Evolutionary conservation across 2,888 invertebrate species (phyloP).

Genomic region (Ophion obscuratus): DNA sequence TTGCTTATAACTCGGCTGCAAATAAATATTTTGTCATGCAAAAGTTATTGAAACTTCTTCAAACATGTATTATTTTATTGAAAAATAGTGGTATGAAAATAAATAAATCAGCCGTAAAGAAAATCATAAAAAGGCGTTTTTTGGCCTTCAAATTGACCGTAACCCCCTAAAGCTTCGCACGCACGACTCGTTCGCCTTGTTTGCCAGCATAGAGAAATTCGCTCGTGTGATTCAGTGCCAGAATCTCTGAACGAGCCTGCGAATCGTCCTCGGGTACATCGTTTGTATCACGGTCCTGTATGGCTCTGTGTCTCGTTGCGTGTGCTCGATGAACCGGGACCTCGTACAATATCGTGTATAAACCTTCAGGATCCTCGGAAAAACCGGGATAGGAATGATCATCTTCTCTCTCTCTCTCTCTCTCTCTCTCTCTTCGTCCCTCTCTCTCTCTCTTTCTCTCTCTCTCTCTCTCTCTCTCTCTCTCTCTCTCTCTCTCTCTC

Average conservation of each 20-base stretch:
- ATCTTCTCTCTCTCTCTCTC: neutral
- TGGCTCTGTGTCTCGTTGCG: constrained; percentile 50
- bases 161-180: constrained; percentile 38
- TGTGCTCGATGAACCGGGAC: constrained; percentile 62
- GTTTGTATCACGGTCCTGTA: neutral
- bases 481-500: neutral
- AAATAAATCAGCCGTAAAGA: too few relatives aligned
- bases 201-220: constrained; percentile 44
- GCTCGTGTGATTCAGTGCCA: constrained; percentile 55
- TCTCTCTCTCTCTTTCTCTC: neutral
- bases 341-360: constrained; percentile 58
- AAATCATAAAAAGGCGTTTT: too few relatives aligned
- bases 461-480: neutral
- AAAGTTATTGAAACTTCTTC: too few relatives aligned
- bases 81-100: too few relatives aligned
- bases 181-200: constrained; percentile 55
- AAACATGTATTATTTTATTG: too few relatives aligned
- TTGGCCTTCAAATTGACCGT: too few relatives aligned
- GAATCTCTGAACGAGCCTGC: constrained; percentile 55
- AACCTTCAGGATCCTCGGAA: constrained; percentile 33
- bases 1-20: too few relatives aligned
- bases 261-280: constrained; percentile 33
- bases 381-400: constrained; percentile 45
- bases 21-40: too few relatives aligned
- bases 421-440: neutral